Evolutionary conservation across 2,113 vertebrate genomes (phyloP).

Genomic region (Lepus americanus): DNA sequence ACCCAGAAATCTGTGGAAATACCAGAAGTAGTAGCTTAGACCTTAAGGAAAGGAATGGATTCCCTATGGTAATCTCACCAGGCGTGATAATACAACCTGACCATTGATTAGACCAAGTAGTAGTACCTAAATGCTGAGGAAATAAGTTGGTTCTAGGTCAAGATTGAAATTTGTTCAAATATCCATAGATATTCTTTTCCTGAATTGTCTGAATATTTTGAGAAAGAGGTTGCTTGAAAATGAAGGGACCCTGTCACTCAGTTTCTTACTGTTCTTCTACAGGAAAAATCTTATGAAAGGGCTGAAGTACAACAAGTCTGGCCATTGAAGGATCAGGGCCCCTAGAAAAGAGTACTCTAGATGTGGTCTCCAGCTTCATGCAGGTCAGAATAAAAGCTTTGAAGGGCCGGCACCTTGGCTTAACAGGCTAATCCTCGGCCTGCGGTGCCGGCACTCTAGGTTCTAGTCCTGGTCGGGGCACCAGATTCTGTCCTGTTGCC

Average conservation of each 20-base stretch:
- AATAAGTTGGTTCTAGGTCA: neutral
- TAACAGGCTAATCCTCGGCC: no score
- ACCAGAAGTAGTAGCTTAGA: neutral
- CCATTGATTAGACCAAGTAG: neutral
- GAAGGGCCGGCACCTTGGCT: no score
- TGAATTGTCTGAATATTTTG: neutral
- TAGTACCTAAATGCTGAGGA: neutral
- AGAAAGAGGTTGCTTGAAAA: constrained; percentile 5
- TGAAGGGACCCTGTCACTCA: neutral
- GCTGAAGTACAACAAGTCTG: neutral
- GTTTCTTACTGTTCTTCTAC: neutral
- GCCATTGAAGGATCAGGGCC: neutral
- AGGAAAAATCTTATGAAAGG: neutral
- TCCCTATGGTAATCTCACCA: neutral
- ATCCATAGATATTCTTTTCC: neutral
- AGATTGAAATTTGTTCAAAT: neutral
- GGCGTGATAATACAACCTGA: neutral
- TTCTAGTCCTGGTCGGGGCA: no score
- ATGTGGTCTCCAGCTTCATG: neutral
- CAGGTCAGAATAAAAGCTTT: neutral
- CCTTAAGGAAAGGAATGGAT: neutral
- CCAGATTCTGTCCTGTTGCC: no score
- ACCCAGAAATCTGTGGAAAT: neutral
- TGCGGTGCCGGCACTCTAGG: no score
- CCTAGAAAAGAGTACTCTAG: neutral